Conservation (phyloP, 1,140 invertebrate species). For the Drosophila sp. region DNA sequence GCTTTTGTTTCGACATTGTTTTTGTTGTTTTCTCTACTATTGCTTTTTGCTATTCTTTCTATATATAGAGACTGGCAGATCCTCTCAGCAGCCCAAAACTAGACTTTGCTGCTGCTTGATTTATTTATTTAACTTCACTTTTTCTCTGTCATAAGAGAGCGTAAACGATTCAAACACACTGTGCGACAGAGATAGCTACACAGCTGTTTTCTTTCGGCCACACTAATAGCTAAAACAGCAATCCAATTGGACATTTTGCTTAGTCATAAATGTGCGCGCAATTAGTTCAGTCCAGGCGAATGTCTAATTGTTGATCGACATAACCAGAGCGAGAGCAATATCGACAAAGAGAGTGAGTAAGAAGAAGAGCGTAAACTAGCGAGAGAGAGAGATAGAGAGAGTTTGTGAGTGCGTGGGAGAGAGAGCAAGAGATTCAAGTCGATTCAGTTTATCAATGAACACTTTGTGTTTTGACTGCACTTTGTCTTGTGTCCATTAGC, state of each 20-base stretch:
- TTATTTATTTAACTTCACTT: slow-evolving; percentile 32
- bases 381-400: too few species aligned
- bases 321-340: background rate
- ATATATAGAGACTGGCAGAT: slow-evolving; percentile 61
- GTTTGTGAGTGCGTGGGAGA: slow-evolving; percentile 34
- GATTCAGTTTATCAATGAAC: slow-evolving; percentile 73
- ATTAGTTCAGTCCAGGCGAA: slow-evolving; percentile 61
- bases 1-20: slow-evolving; percentile 50
- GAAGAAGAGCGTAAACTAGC: background rate
- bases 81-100: slow-evolving; percentile 46
- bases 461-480: slow-evolving; percentile 42
- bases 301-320: slow-evolving; percentile 43
- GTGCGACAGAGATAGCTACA: slow-evolving; percentile 5
- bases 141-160: slow-evolving; percentile 1
- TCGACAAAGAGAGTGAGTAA: slow-evolving; percentile 2
- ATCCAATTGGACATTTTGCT: slow-evolving; percentile 59
- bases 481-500: slow-evolving; percentile 39
- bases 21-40: slow-evolving; percentile 38
- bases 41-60: slow-evolving; percentile 56
- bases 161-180: background rate
- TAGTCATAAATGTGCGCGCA: slow-evolving; percentile 74
- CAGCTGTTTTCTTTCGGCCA: slow-evolving; percentile 6
- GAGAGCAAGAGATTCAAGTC: slow-evolving; percentile 24
- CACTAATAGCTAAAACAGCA: slow-evolving; percentile 22
- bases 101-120: slow-evolving; percentile 41